Base-by-base conservation (phyloP, 53 echinoderm and acorn worm species). In the Arbacia lixula region DNA sequence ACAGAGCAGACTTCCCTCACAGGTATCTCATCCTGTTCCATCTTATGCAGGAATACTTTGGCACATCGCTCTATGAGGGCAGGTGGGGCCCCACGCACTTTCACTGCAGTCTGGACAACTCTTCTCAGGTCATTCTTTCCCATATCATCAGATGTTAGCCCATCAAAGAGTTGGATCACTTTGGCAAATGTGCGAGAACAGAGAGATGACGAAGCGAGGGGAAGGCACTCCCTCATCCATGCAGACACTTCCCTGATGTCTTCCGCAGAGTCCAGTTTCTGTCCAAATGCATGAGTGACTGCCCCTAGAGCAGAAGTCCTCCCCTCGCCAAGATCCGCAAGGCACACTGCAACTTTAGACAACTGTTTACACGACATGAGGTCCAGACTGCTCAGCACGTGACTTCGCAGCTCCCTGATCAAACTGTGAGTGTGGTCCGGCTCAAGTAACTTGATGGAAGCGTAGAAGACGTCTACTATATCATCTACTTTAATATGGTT, bases 291-390 rank as follows among this genome's bases (percentile, higher is more conserved):
- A 28, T 86, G 77, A 5, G 89, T 85, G 1, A 93, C 83, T 28
- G 76, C 67, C 14, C 95, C 88, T 61, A 55, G 77, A 26, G 92
- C 60, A 19, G 80, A 55, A 36, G 84, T 87, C 51, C 81, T 84
- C 6, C 61, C 56, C 43, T 92, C 90, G 28, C 64, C 40, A 60
- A 93, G 65, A 38, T 93, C 91, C 37, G 72, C 37, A 19, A 93
- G 82, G 51, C 91, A 88, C 16, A 91, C 95, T 38, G 88, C 93
- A 32, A 95, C 42, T 71, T 88, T 95, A 33, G 95, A 93, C 68
- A 99, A 86, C 57, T 90, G 86, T 35, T 83, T 79, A 38, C 85
- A 83, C 5, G 84, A 68, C 30, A 99, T 79, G 30, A 64, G 25
- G 28, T 86, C 69, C 9, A 95, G 66, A 55, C 99, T 56, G 12